phyloP scores from a whole-genome alignment of 1,140 invertebrate species.

The Harpegnathos saltator region DNA sequence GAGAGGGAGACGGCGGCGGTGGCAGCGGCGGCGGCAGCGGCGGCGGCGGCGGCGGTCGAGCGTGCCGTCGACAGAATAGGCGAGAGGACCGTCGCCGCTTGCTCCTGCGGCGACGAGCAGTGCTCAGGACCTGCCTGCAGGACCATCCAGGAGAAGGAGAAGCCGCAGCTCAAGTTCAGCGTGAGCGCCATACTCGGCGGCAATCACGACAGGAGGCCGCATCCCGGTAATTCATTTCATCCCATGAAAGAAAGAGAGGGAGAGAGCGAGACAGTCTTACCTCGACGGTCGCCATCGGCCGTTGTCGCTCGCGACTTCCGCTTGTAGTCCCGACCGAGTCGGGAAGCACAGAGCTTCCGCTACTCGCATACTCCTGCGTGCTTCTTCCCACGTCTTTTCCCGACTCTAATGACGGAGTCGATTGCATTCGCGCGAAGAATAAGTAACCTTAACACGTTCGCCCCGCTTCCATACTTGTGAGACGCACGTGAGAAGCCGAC shows the following conservation, averaged over 20 bases:
- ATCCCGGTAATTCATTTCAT: constrained; percentile 81
- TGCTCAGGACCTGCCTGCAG: constrained; percentile 77
- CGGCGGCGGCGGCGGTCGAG: constrained; percentile 70
- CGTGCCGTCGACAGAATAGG: constrained; percentile 78
- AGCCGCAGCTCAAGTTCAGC: constrained; percentile 96
- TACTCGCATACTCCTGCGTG: no score
- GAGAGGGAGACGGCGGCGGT: constrained; percentile 66
- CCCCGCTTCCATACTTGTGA: no score
- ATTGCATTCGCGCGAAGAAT: no score
- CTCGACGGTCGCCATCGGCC: no score
- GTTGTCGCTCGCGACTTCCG: no score
- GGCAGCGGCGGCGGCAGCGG: constrained; percentile 48
- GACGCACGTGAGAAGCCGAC: no score
- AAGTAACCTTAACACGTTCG: no score
- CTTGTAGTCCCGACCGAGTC: no score
- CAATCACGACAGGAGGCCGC: constrained; percentile 84
- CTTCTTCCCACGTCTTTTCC: no score
- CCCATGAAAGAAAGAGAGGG: not conserved
- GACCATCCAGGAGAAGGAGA: constrained; percentile 85
- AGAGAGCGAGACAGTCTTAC: no score
- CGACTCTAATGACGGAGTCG: no score
- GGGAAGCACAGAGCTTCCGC: no score
- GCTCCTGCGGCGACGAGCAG: constrained; percentile 82
- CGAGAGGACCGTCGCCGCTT: constrained; percentile 80
- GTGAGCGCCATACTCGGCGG: constrained; percentile 95